These are phyloP conservation scores for Pentamera pediparva DNA, from an alignment of 53 echinoderm and acorn worm genomes.

Conservation along the genomic window DNA sequence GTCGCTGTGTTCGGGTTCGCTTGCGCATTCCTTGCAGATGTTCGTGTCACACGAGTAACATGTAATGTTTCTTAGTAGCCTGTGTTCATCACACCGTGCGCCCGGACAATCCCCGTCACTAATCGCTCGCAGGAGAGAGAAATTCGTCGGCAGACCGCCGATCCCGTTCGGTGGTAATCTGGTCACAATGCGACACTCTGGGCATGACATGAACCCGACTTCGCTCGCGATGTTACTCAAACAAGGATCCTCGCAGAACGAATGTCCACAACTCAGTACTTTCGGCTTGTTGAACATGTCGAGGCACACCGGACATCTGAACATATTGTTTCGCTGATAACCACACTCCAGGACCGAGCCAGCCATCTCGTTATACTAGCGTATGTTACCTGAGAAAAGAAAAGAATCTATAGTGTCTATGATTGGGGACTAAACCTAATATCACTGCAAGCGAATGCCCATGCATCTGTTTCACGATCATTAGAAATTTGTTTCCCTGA, in stretches of 20 bases:
- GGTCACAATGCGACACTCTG: conserved; percentile 5
- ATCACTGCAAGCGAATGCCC: too few relatives aligned
- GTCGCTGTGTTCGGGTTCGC: background rate
- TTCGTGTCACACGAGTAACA: conserved; percentile 4
- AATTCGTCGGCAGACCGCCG: conserved; percentile 8
- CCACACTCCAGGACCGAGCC: background rate
- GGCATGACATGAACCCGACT: background rate
- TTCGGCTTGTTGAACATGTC: conserved; percentile 9
- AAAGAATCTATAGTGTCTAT: too few relatives aligned
- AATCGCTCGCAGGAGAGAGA: conserved; percentile 12
- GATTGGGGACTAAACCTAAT: too few relatives aligned
- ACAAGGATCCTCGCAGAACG: conserved; percentile 13
- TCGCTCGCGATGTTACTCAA: background rate
- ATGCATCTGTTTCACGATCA: too few relatives aligned
- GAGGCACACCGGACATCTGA: conserved; percentile 11
- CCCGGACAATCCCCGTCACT: background rate
- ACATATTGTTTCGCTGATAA: background rate
- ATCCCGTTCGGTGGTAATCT: background rate
- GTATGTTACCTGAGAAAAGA: too few relatives aligned
- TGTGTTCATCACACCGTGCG: background rate
- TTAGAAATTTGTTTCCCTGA: too few relatives aligned
- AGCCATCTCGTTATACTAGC: too few relatives aligned
- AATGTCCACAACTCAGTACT: conserved; percentile 11
- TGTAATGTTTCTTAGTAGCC: background rate
- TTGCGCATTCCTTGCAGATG: background rate